Base-by-base conservation (phyloP, 2,888 invertebrate genomes). In the Xestobium rufovillosum region DNA sequence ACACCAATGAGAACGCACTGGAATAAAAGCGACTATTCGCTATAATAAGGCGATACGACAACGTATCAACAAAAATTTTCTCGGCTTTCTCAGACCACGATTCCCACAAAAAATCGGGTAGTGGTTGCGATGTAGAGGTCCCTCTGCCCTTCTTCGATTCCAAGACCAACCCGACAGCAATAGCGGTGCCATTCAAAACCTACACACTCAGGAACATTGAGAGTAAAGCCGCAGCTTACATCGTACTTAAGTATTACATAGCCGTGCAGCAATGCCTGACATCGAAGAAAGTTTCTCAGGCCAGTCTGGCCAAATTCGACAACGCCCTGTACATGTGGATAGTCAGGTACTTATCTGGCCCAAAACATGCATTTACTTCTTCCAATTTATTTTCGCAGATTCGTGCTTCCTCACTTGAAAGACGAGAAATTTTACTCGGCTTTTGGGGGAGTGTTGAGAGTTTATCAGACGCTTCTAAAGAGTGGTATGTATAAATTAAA, bases 111-210 rank as follows among this genome's bases (percentile, higher is more conserved):
- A 19, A 19, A 6, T 6, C 23, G n/a, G 36, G 10, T 8, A 30
- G 11, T 9, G 14, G 1, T 46, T 19, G 42, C 31, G 38, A 42
- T 19, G 44, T 54, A 12, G 45, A 53, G 13, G 59, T 76, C 28
- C 76, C 78, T 0, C 56, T 76, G 25, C 81, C 80, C 0, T 69
- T 69, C 42, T 68, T 80, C 23, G 74, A 75, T 49, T 73, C 78
- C 60, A 65, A 69, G 27, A 50, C 54, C 2, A 55, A 65, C n/a
- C 68, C 72, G 0, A 64, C 67, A 17, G 67, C 71, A n/a, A 72
- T 81, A 51, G 78, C 78, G 32, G 49, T 80, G 13, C 81, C 80
- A 0, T 68, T 79, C 33, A 73, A 19, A n/a, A 6, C 6, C 6
- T 19, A 8, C n/a, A n/a, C 23, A n/a, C n/a, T 19, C 6, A 19